phyloP scores from a whole-genome alignment of 1,140 invertebrate species.

The Nebria ingens region DNA sequence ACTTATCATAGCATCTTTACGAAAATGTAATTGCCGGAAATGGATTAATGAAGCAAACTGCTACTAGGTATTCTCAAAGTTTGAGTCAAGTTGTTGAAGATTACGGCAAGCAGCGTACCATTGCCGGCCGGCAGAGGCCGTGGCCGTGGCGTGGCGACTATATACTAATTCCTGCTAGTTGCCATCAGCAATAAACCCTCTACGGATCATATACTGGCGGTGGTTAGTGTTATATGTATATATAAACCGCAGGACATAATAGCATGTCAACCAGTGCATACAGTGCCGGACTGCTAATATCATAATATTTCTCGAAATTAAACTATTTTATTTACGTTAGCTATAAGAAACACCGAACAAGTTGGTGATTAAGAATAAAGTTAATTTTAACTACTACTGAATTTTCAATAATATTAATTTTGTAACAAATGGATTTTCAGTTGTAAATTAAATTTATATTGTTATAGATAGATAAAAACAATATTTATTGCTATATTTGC shows the following conservation, averaged over 20 bases:
- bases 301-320: too few relatives aligned
- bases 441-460: too few relatives aligned
- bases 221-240: slow-evolving; percentile 8
- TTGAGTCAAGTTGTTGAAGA: not conserved
- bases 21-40: not conserved
- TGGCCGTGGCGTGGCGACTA: not conserved
- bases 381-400: too few relatives aligned
- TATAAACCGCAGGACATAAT: slow-evolving; percentile 8
- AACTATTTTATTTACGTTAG: too few relatives aligned
- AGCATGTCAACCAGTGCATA: not conserved
- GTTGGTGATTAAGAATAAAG: too few relatives aligned
- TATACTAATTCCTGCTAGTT: slow-evolving; percentile 5
- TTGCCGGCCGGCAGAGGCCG: not conserved
- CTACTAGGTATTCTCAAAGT: not conserved
- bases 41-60: slow-evolving; percentile 9
- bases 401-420: too few relatives aligned
- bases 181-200: not conserved
- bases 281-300: not conserved
- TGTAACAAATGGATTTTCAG: too few relatives aligned
- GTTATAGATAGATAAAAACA: too few relatives aligned
- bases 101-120: not conserved
- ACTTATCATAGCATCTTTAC: too few relatives aligned
- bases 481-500: too few relatives aligned
- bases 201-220: slow-evolving; percentile 4
- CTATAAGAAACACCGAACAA: too few relatives aligned